Conservation (phyloP, 2,797 vertebrate species). For the Acanthurus lineatus region DNA sequence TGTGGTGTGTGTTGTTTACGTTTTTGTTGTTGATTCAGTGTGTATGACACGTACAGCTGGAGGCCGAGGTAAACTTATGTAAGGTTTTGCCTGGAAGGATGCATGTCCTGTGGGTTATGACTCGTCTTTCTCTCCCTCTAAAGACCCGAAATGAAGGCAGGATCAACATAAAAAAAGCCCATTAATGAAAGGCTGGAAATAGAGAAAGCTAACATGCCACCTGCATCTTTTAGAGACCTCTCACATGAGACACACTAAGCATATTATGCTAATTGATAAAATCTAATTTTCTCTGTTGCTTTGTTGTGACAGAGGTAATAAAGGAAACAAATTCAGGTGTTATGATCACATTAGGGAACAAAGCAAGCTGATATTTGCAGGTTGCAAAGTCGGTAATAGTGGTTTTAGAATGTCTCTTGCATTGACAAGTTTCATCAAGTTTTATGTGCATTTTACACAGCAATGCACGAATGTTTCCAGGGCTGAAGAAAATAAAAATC, state of each 20-base stretch:
- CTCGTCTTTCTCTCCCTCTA: neutral
- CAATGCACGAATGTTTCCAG: constrained; percentile 26
- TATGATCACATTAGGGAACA: constrained; percentile 34
- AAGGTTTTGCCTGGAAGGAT: constrained; percentile 44
- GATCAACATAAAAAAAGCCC: neutral
- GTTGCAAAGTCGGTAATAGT: constrained; percentile 23
- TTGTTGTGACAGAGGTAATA: constrained; percentile 40
- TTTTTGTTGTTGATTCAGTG: constrained; percentile 24
- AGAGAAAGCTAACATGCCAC: constrained; percentile 20
- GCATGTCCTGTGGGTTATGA: constrained; percentile 35
- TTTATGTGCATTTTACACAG: constrained; percentile 46
- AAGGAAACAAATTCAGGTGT: constrained; percentile 35
- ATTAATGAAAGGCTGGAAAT: constrained; percentile 9
- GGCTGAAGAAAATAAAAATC: constrained; percentile 50
- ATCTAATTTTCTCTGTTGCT: constrained; percentile 35
- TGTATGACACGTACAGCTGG: constrained; percentile 9
- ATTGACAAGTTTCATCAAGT: constrained; percentile 49
- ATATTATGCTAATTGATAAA: constrained; percentile 61
- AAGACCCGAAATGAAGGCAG: constrained; percentile 25
- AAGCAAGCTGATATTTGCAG: constrained; percentile 36
- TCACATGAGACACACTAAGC: constrained; percentile 44
- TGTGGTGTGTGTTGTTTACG: constrained; percentile 49
- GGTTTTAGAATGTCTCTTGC: constrained; percentile 31
- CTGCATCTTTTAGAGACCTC: constrained; percentile 7
- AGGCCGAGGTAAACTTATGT: constrained; percentile 53